Base-by-base conservation (phyloP, 1,140 invertebrate genomes). In the Pseudomyrmex pallidus region DNA sequence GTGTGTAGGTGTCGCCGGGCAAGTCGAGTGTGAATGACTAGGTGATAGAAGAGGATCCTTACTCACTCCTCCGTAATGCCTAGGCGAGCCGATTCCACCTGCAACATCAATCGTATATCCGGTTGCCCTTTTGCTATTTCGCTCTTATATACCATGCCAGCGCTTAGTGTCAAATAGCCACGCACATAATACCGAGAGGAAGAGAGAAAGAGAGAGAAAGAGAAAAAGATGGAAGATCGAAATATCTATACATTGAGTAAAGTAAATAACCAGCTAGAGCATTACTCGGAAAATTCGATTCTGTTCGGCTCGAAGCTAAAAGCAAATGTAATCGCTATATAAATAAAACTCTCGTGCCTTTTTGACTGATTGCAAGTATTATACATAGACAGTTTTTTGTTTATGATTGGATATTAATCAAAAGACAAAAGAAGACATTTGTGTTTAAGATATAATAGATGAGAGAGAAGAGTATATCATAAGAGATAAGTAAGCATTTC, bases 41-140 rank as follows among this genome's bases (percentile, higher is more conserved):
- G 94, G 93, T 94, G 95, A 96, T 87, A 94, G 92, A 88, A 94
- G 85, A 86, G 94, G 89, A 90, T 94, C 94, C 92, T 94, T 94
- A 88, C 91, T 93, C 76, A 94, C 90, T 83, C 91, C 91, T 56
- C 92, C 91, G 84, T 94, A 95, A 88, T 94, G 94, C 91, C 95
- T 94, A 88, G 95, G 95, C 89, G 95, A 95, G 90, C 94, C 94
- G 90, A 95, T 93, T 89, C 95, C 95, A 95, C 95, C 95, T 95
- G 95, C 87, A 95, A 95, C 94, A 95, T 93, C 90, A 91, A 94
- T 77, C 88, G 87, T 92, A 92, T 91, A 93, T 87, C 86, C 90
- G 22, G 85, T 90, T 90, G 83, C 70, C 67, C 59, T 87, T 86
- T 57, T 74, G 52, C 70, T 74, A 74, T 70, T 35, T 80, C 76